A percentile compares a stretch with the other conserved stretches of the same genome.
Evolutionary conservation across 2,113 vertebrate genomes (phyloP).

Genomic region (Trinectes maculatus): DNA sequence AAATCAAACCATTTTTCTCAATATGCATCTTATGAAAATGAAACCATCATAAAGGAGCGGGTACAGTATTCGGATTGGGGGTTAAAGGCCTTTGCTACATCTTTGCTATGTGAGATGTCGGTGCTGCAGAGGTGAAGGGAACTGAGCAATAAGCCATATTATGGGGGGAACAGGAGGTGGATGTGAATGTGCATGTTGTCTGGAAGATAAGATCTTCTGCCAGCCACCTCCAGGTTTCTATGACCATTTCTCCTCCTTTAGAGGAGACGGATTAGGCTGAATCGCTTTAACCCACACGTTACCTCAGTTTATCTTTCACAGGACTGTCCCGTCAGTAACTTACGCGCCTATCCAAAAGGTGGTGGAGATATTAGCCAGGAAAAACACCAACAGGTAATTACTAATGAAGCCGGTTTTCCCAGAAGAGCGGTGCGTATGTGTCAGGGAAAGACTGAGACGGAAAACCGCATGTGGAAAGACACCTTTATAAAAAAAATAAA

Average conservation of each 20-base stretch:
- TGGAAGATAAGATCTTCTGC: slow-evolving; percentile 43
- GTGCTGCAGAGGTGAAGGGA: not conserved
- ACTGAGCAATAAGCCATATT: slow-evolving; percentile 22
- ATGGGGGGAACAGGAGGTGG: slow-evolving; percentile 15
- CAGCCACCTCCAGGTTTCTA: slow-evolving; percentile 34
- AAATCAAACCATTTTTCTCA: slow-evolving; percentile 33
- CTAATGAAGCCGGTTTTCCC: slow-evolving; percentile 65
- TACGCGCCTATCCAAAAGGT: slow-evolving; percentile 17
- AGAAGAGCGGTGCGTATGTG: slow-evolving; percentile 9
- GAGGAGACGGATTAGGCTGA: slow-evolving; percentile 32
- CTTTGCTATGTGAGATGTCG: slow-evolving; percentile 16
- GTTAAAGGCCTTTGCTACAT: not conserved
- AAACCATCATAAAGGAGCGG: slow-evolving; percentile 21
- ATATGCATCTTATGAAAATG: not conserved
- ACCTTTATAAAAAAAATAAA: slow-evolving; percentile 42
- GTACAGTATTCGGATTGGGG: not conserved
- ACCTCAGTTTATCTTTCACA: slow-evolving; percentile 52
- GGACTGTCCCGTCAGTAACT: slow-evolving; percentile 40
- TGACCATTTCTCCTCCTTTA: slow-evolving; percentile 23
- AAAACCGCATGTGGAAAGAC: slow-evolving; percentile 36
- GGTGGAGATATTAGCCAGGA: slow-evolving; percentile 43
- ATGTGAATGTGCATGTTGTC: slow-evolving; percentile 10
- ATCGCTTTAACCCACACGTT: slow-evolving; percentile 49
- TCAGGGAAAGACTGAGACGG: slow-evolving; percentile 16
- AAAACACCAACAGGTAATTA: slow-evolving; percentile 56